A percentile compares a stretch with the other conserved stretches of the same genome.
Evolutionary conservation across 2,797 vertebrate genomes (phyloP).

Genomic region (Myotis planiceps): DNA sequence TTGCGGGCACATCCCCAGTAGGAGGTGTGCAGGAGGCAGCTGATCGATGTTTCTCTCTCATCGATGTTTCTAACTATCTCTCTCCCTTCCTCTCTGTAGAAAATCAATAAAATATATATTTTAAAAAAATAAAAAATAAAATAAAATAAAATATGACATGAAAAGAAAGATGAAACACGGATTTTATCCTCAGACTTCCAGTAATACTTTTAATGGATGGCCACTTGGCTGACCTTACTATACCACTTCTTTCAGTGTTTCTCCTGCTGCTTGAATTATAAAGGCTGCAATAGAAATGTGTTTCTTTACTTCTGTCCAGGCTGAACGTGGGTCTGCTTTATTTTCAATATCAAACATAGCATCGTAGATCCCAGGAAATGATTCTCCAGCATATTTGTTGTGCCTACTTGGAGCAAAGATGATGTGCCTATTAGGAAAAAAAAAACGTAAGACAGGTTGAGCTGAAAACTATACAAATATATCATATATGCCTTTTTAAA

Average conservation of each 20-base stretch:
- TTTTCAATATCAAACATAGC: conserved; percentile 94
- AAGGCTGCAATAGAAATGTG: conserved; percentile 96
- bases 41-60: no score
- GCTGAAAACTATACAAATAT: neutral
- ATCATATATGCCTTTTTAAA: neutral
- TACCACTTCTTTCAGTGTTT: conserved; percentile 87
- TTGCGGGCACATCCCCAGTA: no score
- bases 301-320: conserved; percentile 94
- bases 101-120: no score
- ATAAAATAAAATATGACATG: conserved; percentile 19
- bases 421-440: conserved; percentile 89
- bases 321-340: conserved; percentile 83
- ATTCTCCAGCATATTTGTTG: conserved; percentile 97
- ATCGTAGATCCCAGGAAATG: conserved; percentile 97
- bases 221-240: conserved; percentile 22
- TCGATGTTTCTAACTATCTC: no score
- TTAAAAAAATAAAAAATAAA: no score
- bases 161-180: neutral
- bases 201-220: neutral
- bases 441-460: neutral
- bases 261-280: conserved; percentile 93
- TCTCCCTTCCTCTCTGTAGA: no score
- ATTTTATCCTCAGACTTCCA: neutral
- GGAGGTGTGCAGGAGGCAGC: no score
- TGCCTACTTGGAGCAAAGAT: conserved; percentile 97